Evolutionary conservation across 1,140 invertebrate species (phyloP).

Genomic region (Heliconius eleuchia): DNA sequence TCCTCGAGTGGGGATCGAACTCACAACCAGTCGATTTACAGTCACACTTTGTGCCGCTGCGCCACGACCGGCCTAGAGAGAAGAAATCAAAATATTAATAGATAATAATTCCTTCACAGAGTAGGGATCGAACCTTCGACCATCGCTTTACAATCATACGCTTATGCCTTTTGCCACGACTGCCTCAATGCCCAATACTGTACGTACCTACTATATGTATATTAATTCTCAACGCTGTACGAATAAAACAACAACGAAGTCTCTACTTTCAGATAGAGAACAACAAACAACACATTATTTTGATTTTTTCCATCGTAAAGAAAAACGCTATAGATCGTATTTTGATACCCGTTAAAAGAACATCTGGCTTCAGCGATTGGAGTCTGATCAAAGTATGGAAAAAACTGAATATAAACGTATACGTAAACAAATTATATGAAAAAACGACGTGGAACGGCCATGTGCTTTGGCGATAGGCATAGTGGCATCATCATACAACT

Average conservation of each 20-base stretch:
- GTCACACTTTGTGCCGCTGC: too few relatives aligned
- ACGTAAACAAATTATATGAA: not conserved
- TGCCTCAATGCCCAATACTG: too few relatives aligned
- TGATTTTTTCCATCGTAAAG: slow-evolving; percentile 2
- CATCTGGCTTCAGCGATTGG: not conserved
- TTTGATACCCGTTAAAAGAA: not conserved
- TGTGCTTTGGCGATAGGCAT: not conserved
- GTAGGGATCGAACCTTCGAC: too few relatives aligned
- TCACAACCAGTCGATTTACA: not conserved
- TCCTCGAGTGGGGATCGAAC: too few relatives aligned
- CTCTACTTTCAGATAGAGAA: not conserved
- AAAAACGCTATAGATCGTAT: not conserved
- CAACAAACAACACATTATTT: not conserved
- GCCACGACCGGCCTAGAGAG: too few relatives aligned
- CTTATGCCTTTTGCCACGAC: too few relatives aligned
- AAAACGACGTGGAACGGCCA: not conserved
- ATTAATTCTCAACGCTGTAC: too few relatives aligned
- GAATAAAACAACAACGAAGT: not conserved
- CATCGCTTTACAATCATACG: too few relatives aligned
- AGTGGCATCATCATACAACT: not conserved
- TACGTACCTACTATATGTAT: too few relatives aligned
- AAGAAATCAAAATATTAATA: too few relatives aligned
- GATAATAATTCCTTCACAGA: too few relatives aligned
- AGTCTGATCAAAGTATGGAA: not conserved
- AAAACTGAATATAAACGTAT: not conserved